Evolutionary conservation across 1,140 invertebrate species (phyloP), one percentile per base, ranked within the genome.

Genomic region (Plectrocnemia conspersa): DNA sequence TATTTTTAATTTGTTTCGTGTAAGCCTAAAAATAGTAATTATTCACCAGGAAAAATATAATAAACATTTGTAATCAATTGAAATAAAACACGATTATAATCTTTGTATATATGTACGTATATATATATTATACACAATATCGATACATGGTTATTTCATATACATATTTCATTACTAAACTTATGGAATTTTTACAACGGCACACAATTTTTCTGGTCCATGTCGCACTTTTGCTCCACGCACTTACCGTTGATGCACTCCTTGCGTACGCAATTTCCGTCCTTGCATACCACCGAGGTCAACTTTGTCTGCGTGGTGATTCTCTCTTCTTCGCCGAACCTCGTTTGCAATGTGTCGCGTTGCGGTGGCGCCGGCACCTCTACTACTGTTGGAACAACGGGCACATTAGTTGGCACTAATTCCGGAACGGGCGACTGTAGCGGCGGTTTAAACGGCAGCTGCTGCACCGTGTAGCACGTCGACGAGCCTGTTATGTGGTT

Each of bases 151-250:
- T 32, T 32, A 32, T 32, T 32, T 32, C 27, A 32, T 32, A 32
- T 32, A 7, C n/a, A n/a, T n/a, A n/a, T n/a, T n/a, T n/a, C n/a
- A n/a, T n/a, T n/a, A n/a, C n/a, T n/a, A n/a, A n/a, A n/a, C n/a
- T n/a, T n/a, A n/a, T n/a, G n/a, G n/a, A n/a, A n/a, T n/a, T n/a
- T n/a, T n/a, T n/a, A 13, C 10, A 52, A 22, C 2, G 49, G 21
- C 15, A 21, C 48, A 27, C 60, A 62, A 48, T 62, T 53, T 24
- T 52, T 42, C 11, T 18, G 27, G 11, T 56, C 23, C 11, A 40
- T 13, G 38, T 62, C 53, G 27, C 60, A 62, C 45, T 59, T 59
- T 18, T 49, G 42, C 27, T 41, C 44, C 9, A 16, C 23, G 45
- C 60, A 62, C 15, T 49, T 53, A 11, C 47, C 53, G 7, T 50